A percentile compares a stretch with the other conserved stretches of the same genome.
Evolutionary conservation across 2,113 vertebrate species (phyloP).

Genomic region (Sinocyclocheilus grahami): DNA sequence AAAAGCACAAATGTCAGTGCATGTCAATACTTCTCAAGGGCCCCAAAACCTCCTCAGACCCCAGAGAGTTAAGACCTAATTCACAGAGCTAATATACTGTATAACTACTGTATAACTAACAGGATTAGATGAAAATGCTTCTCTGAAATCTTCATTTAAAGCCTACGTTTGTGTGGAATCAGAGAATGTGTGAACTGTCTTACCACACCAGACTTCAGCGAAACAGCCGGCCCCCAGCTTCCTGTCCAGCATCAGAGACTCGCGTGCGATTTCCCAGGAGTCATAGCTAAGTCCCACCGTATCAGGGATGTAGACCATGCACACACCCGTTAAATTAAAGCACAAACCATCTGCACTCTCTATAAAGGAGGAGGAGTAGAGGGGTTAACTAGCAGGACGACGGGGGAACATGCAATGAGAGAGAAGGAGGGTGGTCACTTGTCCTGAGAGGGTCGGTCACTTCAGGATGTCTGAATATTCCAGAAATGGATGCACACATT

Average conservation of each 20-base stretch:
- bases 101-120: neutral
- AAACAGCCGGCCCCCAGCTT: slow-evolving; percentile 99
- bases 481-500: neutral
- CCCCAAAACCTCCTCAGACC: too few relatives aligned
- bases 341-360: slow-evolving; percentile 98
- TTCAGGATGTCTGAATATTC: slow-evolving; percentile 1
- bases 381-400: slow-evolving; percentile 79
- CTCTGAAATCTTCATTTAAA: neutral
- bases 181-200: slow-evolving; percentile 64
- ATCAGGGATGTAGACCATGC: slow-evolving; percentile 91
- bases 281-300: slow-evolving; percentile 97
- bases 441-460: neutral
- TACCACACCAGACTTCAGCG: slow-evolving; percentile 99
- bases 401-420: slow-evolving; percentile 83
- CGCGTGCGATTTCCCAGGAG: slow-evolving; percentile 94
- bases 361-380: slow-evolving; percentile 83
- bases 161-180: neutral
- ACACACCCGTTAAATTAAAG: slow-evolving; percentile 95
- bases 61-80: too few relatives aligned
- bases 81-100: too few relatives aligned
- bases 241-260: slow-evolving; percentile 85
- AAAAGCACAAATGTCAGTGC: too few relatives aligned
- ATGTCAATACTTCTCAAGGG: too few relatives aligned
- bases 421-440: slow-evolving; percentile 66
- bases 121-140: neutral